Conservation (phyloP, 1,140 invertebrate species). For the Caenorhabditis latens region DNA sequence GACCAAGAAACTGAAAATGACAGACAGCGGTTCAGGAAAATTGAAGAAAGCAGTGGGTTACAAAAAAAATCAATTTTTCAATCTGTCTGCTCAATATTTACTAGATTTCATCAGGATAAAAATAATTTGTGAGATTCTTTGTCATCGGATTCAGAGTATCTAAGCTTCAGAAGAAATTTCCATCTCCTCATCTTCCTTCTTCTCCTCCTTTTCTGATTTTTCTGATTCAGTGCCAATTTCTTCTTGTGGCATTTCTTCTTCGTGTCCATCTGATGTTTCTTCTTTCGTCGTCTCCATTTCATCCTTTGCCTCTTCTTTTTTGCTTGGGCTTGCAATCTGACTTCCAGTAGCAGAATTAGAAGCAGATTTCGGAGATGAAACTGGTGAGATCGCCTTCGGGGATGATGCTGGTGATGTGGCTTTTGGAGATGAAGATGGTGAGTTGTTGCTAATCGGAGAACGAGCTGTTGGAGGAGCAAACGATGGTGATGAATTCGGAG, state of each 20-base stretch:
- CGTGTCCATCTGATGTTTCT: too few relatives aligned
- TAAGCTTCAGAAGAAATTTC: background rate
- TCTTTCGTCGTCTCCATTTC: background rate
- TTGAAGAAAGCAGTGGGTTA: too few relatives aligned
- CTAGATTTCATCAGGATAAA: too few relatives aligned
- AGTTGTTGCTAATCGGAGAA: background rate
- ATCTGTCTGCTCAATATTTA: too few relatives aligned
- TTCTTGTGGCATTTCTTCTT: background rate
- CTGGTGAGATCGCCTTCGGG: constrained; percentile 9
- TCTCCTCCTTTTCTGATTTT: background rate
- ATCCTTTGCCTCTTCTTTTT: background rate
- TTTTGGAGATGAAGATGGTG: constrained; percentile 38
- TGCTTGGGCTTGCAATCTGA: background rate
- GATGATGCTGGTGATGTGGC: background rate
- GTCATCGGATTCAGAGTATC: background rate
- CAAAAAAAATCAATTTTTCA: too few relatives aligned
- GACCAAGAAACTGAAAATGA: too few relatives aligned
- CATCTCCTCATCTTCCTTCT: background rate
- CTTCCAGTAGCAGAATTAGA: too few relatives aligned
- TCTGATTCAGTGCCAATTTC: too few relatives aligned
- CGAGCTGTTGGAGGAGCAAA: constrained; percentile 33
- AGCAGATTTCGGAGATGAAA: constrained; percentile 15
- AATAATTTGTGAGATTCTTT: too few relatives aligned
- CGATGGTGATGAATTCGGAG: constrained; percentile 12
- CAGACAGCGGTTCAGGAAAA: too few relatives aligned